Percentiles rank a stretch among this genome's conserved stretches.
phyloP scores from a whole-genome alignment of 2,888 invertebrate genomes.

The Pristionchus mayeri region DNA sequence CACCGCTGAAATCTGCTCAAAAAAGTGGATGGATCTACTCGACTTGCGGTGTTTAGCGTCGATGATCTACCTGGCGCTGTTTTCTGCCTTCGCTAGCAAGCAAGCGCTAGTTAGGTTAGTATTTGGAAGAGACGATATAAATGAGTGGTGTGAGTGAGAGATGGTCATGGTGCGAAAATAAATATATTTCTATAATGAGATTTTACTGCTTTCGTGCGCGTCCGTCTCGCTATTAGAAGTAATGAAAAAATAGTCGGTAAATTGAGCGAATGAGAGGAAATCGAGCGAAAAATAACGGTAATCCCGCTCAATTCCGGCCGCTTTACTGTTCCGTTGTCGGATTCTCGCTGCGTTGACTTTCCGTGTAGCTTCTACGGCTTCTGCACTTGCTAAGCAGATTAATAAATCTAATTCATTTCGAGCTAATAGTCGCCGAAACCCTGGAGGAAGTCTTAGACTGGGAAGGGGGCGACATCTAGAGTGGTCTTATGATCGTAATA shows the following conservation, averaged over 20 bases:
- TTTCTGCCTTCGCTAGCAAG: background rate
- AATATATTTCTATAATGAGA: slow-evolving; percentile 45
- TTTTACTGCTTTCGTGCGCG: slow-evolving; percentile 32
- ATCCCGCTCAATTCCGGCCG: background rate
- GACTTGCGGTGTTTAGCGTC: slow-evolving; percentile 9
- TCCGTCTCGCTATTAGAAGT: slow-evolving; percentile 23
- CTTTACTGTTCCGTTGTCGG: background rate
- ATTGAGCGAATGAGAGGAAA: slow-evolving; percentile 31
- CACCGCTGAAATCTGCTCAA: too few species aligned
- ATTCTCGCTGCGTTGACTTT: background rate
- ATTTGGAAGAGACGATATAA: slow-evolving; percentile 32
- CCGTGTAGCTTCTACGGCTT: slow-evolving; percentile 16
- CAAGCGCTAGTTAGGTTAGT: slow-evolving; percentile 26
- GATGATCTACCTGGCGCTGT: slow-evolving; percentile 12
- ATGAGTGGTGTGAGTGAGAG: slow-evolving; percentile 26
- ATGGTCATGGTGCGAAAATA: slow-evolving; percentile 28
- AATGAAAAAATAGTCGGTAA: slow-evolving; percentile 42
- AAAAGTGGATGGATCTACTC: background rate
- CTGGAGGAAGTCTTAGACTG: background rate
- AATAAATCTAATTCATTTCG: slow-evolving; percentile 39
- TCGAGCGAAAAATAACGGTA: background rate
- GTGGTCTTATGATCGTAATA: slow-evolving; percentile 14
- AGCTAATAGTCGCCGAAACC: slow-evolving; percentile 7
- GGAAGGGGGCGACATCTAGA: background rate
- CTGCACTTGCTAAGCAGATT: slow-evolving; percentile 23